Evolutionary conservation across 2,797 vertebrate species (phyloP), one percentile per base, ranked within the genome.

Genomic region (Balearica regulorum): DNA sequence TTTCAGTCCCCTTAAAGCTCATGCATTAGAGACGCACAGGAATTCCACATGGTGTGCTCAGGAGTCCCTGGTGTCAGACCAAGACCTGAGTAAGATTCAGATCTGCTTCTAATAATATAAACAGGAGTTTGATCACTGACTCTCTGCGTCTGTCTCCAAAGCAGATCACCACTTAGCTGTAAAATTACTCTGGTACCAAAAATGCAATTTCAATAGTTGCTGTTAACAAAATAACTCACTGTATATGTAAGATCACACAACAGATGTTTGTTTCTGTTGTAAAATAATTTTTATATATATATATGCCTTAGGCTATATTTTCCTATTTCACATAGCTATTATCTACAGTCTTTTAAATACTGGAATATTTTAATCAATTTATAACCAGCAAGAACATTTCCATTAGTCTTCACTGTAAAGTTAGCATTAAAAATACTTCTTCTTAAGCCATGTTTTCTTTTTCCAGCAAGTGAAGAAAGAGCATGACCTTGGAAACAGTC

Each of bases 391-490:
- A 84, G 29, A 82, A 9, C 16, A 49, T 41, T 82, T 85, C 48
- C 64, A 4, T 55, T 77, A 46, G 28, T 48, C 55, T 60, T 91
- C 46, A 43, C 17, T 73, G 51, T 73, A 15, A 64, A 61, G 16
- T 11, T 31, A 69, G 21, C 35, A 72, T 39, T 39, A 76, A 93
- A 96, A 51, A 48, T 46, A 73, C 39, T 71, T 10, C 8, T 73
- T 37, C 44, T 97, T 98, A 97, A 97, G 97, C 97, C 83, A 76
- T 85, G 61, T 88, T 92, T 97, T 91, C 57, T 79, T 82, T 43
- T 87, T 94, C 43, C 43, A 75, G 65, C 77, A 90, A 77, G 70
- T 53, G 43, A 92, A 92, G 53, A 93, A 85, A 87, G 53, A 83
- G 35, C 43, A 80, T 53, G n/a, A 80, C 29, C 8, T 8, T 91